Evolutionary conservation across 2,113 vertebrate species (phyloP).

Genomic region (Onychostoma macrolepis): DNA sequence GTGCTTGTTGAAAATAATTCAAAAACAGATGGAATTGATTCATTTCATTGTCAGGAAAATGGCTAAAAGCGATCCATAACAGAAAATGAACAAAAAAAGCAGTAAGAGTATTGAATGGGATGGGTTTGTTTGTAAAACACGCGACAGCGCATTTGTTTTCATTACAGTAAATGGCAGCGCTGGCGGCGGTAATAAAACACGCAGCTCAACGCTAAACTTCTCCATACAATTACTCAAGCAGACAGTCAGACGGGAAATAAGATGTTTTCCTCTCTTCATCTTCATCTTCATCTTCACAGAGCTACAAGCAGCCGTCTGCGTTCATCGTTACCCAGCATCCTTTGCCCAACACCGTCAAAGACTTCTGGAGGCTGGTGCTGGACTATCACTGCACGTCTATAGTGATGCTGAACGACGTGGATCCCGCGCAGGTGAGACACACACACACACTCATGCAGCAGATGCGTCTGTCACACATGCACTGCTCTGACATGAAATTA

Average conservation of each 20-base stretch:
- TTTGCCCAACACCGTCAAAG: conserved; percentile 96
- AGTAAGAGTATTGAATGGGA: neutral
- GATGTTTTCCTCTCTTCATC: neutral
- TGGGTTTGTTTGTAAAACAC: conserved; percentile 44
- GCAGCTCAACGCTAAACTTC: conserved; percentile 39
- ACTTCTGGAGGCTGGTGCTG: conserved; percentile 96
- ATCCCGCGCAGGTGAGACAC: conserved; percentile 88
- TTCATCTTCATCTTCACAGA: conserved; percentile 74
- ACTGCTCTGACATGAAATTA: too few relatives aligned
- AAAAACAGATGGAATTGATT: conserved; percentile 57
- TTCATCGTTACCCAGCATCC: conserved; percentile 99
- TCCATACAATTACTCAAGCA: conserved; percentile 40
- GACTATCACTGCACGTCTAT: conserved; percentile 98
- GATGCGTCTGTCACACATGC: too few relatives aligned
- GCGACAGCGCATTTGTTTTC: conserved; percentile 53
- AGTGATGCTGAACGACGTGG: conserved; percentile 97
- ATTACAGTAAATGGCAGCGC: conserved; percentile 49
- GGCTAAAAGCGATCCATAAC: conserved; percentile 46
- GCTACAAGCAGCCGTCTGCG: conserved; percentile 96
- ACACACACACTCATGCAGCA: neutral
- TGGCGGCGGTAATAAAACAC: conserved; percentile 38
- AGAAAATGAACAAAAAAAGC: neutral
- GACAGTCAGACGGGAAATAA: conserved; percentile 7
- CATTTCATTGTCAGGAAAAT: conserved; percentile 58
- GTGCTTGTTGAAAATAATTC: conserved; percentile 55